phyloP scores from a whole-genome alignment of 2,797 vertebrate genomes.

The Falco naumanni region DNA sequence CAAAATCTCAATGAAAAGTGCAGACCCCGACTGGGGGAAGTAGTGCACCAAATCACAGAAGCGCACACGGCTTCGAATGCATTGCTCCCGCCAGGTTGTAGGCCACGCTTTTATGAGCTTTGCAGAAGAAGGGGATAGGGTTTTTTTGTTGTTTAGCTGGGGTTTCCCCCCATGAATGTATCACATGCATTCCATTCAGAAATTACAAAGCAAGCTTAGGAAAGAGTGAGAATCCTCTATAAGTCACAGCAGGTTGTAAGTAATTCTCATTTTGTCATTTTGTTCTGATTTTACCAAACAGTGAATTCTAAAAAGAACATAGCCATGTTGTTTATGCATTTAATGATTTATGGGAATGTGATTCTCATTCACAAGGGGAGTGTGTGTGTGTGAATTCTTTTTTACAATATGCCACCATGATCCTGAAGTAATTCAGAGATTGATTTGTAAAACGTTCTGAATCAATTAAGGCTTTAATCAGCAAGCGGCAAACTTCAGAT shows the following conservation, averaged over 20 bases:
- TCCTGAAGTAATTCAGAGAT: constrained; percentile 73
- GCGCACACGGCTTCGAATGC: accelerated
- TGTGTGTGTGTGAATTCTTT: constrained; percentile 15
- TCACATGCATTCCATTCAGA: background rate
- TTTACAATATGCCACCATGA: constrained; percentile 46
- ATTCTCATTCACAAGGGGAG: constrained; percentile 17
- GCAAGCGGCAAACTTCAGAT: constrained; percentile 74
- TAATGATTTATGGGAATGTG: constrained; percentile 25
- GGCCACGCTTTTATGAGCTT: background rate
- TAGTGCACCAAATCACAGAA: background rate
- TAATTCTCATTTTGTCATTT: constrained; percentile 3
- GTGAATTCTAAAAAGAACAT: constrained; percentile 28
- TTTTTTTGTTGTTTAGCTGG: background rate
- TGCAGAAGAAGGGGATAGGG: background rate
- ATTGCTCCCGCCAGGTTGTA: background rate
- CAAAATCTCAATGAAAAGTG: background rate
- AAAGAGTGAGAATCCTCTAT: background rate
- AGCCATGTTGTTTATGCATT: constrained; percentile 25
- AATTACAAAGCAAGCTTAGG: background rate
- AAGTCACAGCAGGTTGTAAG: background rate
- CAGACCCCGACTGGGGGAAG: background rate
- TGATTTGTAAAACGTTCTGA: constrained; percentile 78
- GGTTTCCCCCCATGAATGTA: background rate
- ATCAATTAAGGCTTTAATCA: constrained; percentile 82
- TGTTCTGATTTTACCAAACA: constrained; percentile 11